Base-by-base conservation (phyloP, 2,797 vertebrate genomes). In the Neopelma chrysocephalum region DNA sequence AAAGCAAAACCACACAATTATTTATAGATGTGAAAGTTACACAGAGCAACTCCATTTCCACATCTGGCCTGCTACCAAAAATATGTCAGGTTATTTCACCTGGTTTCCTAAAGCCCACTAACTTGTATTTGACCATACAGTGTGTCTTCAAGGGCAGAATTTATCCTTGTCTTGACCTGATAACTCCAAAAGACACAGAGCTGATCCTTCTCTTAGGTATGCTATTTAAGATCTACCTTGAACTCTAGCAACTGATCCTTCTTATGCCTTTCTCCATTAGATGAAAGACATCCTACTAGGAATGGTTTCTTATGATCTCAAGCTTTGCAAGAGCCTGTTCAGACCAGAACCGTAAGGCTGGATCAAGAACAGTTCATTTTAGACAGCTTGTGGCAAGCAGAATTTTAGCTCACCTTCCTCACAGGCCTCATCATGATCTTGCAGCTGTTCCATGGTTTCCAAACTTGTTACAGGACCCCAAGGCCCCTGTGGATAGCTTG, bases 321-420 rank as follows among this genome's bases (percentile, higher is more conserved):
- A 60, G 58, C 15, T 90, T 82, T 66, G 6, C n/a, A 87, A 64
- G 20, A 79, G 36, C 36, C 43, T 79, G 7, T 48, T 88, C 73
- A 73, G 34, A 61, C 12, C 61, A 71, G 23, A 89, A 42, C 15
- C 9, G 27, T 13, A 38, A 82, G 51, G 36, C 42, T 60, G 51
- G 23, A 82, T 50, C 23, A 82, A 60, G 50, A 65, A 34, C 6
- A 31, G 40, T 58, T 54, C 6, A 32, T 70, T 75, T 66, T 16
- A 62, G 56, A n/a, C 34, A 92, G 34, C 40, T 17, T 40, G 40
- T 58, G 13, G 45, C 40, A 66, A 72, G 43, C 9, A 14, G 25
- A 43, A 42, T 78, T 86, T 85, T 80, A 86, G 47, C 96, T 97
- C 96, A 99, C 99, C 99, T 98, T 99, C 99, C 80, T 95, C 93